Evolutionary conservation across 1,140 invertebrate genomes (phyloP).

Genomic region (Pseudoatta argentina): DNA sequence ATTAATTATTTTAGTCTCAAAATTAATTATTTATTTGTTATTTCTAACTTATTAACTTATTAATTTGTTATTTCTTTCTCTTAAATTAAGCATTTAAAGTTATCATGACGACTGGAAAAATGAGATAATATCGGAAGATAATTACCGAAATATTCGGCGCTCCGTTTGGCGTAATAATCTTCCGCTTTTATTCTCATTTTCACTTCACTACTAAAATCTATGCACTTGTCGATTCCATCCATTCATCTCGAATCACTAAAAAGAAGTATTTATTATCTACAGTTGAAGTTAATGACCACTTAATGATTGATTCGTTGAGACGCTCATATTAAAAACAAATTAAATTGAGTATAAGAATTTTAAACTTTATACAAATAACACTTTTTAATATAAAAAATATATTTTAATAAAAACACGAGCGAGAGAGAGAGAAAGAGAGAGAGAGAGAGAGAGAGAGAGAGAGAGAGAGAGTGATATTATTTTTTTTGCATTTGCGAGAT

Average conservation of each 20-base stretch:
- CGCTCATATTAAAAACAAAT: not conserved
- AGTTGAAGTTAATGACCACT: not conserved
- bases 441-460: not conserved
- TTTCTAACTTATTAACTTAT: not conserved
- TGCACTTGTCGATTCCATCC: not conserved
- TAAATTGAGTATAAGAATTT: conserved; percentile 4
- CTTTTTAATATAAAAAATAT: not conserved
- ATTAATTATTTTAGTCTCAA: not conserved
- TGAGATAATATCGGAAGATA: conserved; percentile 55
- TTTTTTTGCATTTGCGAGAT: not conserved
- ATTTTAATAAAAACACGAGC: not conserved
- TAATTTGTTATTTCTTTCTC: not conserved
- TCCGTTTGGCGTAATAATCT: conserved; percentile 79
- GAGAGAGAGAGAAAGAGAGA: not conserved
- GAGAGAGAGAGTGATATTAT: not conserved
- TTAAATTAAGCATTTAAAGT: conserved; percentile 30
- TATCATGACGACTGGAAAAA: not conserved
- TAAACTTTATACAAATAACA: not conserved
- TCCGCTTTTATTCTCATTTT: conserved; percentile 83
- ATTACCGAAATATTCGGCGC: conserved; percentile 81
- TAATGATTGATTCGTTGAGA: not conserved
- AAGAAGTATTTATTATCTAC: not conserved
- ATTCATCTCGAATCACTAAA: not conserved
- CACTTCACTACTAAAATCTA: not conserved
- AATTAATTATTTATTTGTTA: not conserved